Evolutionary conservation across 1,140 invertebrate species (phyloP), one percentile per base, ranked within the genome.

Genomic region (Steinernema feltiae): DNA sequence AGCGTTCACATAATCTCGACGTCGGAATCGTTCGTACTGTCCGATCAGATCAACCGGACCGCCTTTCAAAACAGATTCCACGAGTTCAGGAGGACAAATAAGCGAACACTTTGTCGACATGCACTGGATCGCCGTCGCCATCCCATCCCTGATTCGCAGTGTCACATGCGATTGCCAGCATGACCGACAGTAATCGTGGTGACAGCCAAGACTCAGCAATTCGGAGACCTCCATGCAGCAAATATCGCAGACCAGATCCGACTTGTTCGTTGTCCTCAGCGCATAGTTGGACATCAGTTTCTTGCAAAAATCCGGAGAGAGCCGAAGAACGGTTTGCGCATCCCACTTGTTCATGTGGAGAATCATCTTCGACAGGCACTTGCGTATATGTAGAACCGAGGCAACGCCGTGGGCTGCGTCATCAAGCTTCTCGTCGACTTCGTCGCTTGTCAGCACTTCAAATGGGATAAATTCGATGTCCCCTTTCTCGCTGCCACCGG

Each of bases 21-120:
- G 98, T 78, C 93, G 92, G 87, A 96, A 94, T 80, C 94, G 92
- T 85, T 97, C 93, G 89, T 97, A 99, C 84, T 93, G 93, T 84
- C 95, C 93, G 74, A 93, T 89, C 83, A 96, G 74, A 18, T 86
- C 83, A 53, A 86, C 90, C 30, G 89, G 89, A 31, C 92, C 91
- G 84, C 92, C 92, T 53, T 90, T 91, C 21, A 98, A 88, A 80
- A 95, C 89, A 70, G 91, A 91, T 69, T 96, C 88, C 29, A 97
- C 93, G 90, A 99, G 94, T 87, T 98, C 95, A 89, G 98, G 94
- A 30, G 94, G 93, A 69, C 93, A 93, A 80, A 95, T 87, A 1
- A 97, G 91, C 84, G 92, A 91, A 88, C 97, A 99, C 69, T 93
- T 92, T 84, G 92, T 91, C 48, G 93, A 93, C 96, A 98, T 98